Conservation (phyloP, 2,113 vertebrate species). For the Petrocephalus zakoni region DNA sequence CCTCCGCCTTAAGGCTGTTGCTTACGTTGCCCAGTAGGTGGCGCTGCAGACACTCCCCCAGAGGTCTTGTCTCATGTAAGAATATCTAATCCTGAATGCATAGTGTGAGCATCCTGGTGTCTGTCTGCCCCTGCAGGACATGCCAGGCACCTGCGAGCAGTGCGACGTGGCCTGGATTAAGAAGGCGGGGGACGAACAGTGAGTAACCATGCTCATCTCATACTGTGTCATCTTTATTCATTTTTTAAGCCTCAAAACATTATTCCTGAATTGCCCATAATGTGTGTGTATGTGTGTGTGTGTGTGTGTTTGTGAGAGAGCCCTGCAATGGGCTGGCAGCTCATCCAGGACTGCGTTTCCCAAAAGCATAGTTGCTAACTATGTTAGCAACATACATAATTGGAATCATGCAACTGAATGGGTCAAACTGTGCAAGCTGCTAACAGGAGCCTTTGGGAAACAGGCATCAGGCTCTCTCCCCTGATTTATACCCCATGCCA, state of each 20-base stretch:
- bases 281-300: not conserved
- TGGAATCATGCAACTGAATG: too few relatives aligned
- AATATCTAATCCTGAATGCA: not conserved
- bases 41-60: not conserved
- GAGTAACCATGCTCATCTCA: slow-evolving; percentile 58
- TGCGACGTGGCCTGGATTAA: slow-evolving; percentile 96
- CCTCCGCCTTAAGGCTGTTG: not conserved
- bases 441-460: too few relatives aligned
- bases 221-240: not conserved
- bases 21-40: not conserved
- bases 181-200: slow-evolving; percentile 95
- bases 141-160: slow-evolving; percentile 79
- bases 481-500: not conserved
- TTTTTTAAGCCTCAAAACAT: not conserved
- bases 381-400: too few relatives aligned
- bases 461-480: not conserved
- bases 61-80: not conserved
- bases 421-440: too few relatives aligned
- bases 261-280: not conserved
- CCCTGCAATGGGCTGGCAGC: not conserved
- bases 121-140: slow-evolving; percentile 65
- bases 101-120: not conserved
- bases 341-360: not conserved
- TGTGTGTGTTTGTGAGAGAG: too few relatives aligned
- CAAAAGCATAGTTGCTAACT: too few relatives aligned